Evolutionary conservation across 2,113 vertebrate genomes (phyloP).

Genomic region (Euleptes europaea): DNA sequence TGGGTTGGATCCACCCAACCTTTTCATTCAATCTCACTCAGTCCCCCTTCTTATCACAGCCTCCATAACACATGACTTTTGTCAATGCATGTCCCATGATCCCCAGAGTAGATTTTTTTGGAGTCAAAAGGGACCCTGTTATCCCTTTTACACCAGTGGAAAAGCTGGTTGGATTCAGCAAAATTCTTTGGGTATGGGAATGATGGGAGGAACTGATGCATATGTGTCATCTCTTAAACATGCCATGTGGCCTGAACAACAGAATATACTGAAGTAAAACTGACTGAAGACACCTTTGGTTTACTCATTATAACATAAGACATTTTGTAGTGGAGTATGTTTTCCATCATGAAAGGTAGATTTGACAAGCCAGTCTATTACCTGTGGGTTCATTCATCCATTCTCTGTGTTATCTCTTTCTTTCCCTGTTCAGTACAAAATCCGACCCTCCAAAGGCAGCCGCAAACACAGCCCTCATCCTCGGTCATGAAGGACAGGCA

Average conservation of each 20-base stretch:
- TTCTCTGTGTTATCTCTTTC: neutral
- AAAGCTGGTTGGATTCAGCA: no score
- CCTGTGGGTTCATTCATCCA: neutral
- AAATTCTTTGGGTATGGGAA: no score
- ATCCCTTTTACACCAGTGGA: no score
- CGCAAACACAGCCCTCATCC: neutral
- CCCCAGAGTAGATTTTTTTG: no score
- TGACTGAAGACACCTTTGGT: neutral
- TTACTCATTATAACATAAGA: neutral
- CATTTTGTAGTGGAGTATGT: neutral
- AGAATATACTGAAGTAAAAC: neutral
- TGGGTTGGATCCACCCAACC: no score
- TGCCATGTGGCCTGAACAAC: neutral
- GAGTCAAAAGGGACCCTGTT: no score
- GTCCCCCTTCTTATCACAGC: no score
- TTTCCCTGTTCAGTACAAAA: neutral
- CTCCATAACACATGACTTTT: no score
- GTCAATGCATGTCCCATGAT: no score
- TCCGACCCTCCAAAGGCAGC: neutral
- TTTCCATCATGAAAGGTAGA: neutral
- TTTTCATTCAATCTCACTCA: no score
- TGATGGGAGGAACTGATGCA: no score
- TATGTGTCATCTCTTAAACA: neutral
- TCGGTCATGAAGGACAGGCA: conserved; percentile 29
- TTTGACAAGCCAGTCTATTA: neutral